A percentile compares a stretch with the other conserved stretches of the same genome.
Evolutionary conservation across 2,888 invertebrate species (phyloP).

Genomic region (Lumbricus terrestris): DNA sequence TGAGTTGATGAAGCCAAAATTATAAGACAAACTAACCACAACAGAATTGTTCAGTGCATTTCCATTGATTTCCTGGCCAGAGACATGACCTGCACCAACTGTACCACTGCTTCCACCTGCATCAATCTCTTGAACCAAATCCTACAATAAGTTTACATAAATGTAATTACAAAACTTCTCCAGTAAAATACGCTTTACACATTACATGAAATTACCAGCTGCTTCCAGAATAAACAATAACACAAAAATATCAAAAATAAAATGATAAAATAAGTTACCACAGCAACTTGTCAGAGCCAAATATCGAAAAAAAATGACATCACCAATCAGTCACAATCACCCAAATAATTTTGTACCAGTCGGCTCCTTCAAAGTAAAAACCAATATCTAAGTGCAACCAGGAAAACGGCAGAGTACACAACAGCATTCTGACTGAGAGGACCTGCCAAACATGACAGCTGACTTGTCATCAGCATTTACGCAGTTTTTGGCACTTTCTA

Average conservation of each 20-base stretch:
- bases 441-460: neutral
- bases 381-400: neutral
- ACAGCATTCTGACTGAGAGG: neutral
- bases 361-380: neutral
- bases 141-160: neutral
- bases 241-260: neutral
- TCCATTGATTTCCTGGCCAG: neutral
- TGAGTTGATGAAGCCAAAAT: neutral
- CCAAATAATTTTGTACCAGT: neutral
- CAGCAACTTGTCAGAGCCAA: neutral
- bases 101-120: neutral
- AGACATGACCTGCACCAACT: neutral
- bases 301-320: neutral
- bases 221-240: neutral
- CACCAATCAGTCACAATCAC: neutral
- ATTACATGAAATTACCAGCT: neutral
- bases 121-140: slow-evolving; percentile 10
- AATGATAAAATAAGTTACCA: neutral
- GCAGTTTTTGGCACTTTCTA: neutral
- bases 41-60: neutral
- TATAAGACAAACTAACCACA: neutral
- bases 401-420: neutral
- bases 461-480: neutral
- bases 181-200: neutral
- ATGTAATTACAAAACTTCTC: neutral